Conservation (phyloP, 1,140 invertebrate species). For the Musca domestica region DNA sequence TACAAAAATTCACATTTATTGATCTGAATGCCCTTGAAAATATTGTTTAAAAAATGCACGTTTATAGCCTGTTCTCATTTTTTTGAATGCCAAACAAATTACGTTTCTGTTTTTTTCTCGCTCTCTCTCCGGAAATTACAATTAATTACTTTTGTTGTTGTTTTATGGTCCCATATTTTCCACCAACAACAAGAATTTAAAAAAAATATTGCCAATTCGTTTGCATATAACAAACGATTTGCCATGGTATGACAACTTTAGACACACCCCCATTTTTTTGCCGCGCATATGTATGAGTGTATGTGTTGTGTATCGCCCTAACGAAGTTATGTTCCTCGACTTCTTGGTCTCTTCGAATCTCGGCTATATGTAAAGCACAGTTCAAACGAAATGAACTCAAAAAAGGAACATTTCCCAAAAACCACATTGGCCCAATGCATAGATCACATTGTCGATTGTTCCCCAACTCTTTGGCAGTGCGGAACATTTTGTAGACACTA, state of each 20-base stretch:
- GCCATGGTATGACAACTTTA: slow-evolving; percentile 9
- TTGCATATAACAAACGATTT: slow-evolving; percentile 19
- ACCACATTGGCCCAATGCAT: too few species aligned
- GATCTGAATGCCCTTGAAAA: too few species aligned
- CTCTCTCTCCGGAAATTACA: too few species aligned
- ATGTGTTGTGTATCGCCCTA: not conserved
- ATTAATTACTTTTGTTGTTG: too few species aligned
- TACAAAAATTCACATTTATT: too few species aligned
- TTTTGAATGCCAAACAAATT: too few species aligned
- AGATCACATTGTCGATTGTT: not conserved
- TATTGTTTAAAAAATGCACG: too few species aligned
- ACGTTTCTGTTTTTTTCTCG: too few species aligned
- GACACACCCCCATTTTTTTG: slow-evolving; percentile 11
- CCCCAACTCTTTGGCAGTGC: not conserved
- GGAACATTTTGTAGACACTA: not conserved
- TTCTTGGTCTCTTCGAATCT: too few species aligned
- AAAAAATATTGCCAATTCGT: not conserved
- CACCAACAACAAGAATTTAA: not conserved
- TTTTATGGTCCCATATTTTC: too few species aligned
- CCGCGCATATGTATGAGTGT: not conserved
- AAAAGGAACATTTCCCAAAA: slow-evolving; percentile 11
- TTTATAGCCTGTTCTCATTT: too few species aligned
- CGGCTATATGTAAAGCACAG: not conserved
- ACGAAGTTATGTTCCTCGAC: not conserved
- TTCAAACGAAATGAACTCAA: slow-evolving; percentile 1